Base-by-base conservation (phyloP, 1,140 invertebrate species). In the Drosophila auraria region DNA sequence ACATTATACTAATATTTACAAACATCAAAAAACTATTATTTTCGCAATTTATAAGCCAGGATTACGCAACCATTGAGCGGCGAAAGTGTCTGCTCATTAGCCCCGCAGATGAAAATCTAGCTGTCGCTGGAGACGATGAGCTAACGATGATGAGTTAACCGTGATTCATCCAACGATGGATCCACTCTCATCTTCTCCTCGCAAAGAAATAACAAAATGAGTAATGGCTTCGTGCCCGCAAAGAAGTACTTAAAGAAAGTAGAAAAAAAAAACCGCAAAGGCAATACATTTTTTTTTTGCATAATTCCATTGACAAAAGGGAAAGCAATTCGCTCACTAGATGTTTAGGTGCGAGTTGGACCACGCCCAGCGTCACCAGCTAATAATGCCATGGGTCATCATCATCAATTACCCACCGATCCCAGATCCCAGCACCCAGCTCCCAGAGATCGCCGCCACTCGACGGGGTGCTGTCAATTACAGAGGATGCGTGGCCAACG, bases 291-390 rank as follows among this genome's bases (percentile, higher is more conserved):
- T 73, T 73, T 56, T 51, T 53, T 73, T 73, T 73, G 70, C 71
- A 74, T 74, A 73, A 74, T 53, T 51, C 38, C 38, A 74, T 73
- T 74, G 69, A 73, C 38, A 57, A 87, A 87, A 87, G 84, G 80
- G 83, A 87, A 87, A 87, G 83, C 84, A 76, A 62, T 20, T 14
- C 5, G 51, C 44, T 12, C 61, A 30, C 25, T 50, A 30, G 30
- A 60, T 30, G 5, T 59, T 20, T 20, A 60, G 70, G 70, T 73
- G 70, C n/a, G 27, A 73, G 38, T 38, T 4, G 9, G 17, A 25
- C 68, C 68, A 73, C 68, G 56, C 69, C 70, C 68, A 6, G 23
- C 23, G 54, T 60, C 70, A 51, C 68, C 54, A 72, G 17, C 51
- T 72, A 72, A 70, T 59, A 58, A 42, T 30, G 25, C 15, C 40